These are phyloP conservation scores for Cryptocheilus praepositus DNA, from an alignment of 2,888 invertebrate genomes.

Conservation along the genomic window DNA sequence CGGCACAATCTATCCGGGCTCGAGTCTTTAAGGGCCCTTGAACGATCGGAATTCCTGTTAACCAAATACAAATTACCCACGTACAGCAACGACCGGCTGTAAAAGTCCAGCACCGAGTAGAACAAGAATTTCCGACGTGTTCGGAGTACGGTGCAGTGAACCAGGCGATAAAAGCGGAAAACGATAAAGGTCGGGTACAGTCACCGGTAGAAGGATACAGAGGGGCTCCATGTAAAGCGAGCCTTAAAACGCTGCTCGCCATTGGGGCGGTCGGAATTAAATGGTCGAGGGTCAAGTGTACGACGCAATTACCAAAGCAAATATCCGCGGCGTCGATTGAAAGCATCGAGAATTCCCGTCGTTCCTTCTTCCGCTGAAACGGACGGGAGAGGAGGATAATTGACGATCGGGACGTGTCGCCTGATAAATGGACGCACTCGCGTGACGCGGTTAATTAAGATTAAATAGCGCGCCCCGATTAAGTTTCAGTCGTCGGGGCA, in stretches of 20 bases:
- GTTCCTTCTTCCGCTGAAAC: conserved; percentile 23
- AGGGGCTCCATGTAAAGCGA: too few relatives aligned
- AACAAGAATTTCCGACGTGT: too few relatives aligned
- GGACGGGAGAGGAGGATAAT: conserved; percentile 16
- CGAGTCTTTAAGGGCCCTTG: too few relatives aligned
- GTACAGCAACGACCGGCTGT: too few relatives aligned
- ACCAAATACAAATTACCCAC: too few relatives aligned
- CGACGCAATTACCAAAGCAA: conserved; percentile 38
- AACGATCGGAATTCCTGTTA: too few relatives aligned
- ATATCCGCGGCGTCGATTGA: conserved; percentile 17
- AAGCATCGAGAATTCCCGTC: conserved; percentile 9
- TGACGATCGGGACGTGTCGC: conserved; percentile 20
- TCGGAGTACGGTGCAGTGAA: too few relatives aligned
- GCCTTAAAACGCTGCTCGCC: too few relatives aligned
- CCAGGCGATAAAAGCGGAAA: too few relatives aligned
- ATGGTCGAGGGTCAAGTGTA: conserved; percentile 13
- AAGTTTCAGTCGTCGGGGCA: conserved; percentile 13
- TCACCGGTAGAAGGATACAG: neutral
- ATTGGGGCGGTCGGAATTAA: conserved; percentile 23
- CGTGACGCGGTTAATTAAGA: conserved; percentile 54
- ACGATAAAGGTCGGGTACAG: too few relatives aligned
- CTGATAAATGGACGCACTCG: conserved; percentile 43
- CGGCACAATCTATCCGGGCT: too few relatives aligned
- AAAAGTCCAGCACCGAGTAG: too few relatives aligned
- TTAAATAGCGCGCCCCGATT: conserved; percentile 47